Base-by-base conservation (phyloP, 1,140 invertebrate genomes). In the Drosophila parvula region DNA sequence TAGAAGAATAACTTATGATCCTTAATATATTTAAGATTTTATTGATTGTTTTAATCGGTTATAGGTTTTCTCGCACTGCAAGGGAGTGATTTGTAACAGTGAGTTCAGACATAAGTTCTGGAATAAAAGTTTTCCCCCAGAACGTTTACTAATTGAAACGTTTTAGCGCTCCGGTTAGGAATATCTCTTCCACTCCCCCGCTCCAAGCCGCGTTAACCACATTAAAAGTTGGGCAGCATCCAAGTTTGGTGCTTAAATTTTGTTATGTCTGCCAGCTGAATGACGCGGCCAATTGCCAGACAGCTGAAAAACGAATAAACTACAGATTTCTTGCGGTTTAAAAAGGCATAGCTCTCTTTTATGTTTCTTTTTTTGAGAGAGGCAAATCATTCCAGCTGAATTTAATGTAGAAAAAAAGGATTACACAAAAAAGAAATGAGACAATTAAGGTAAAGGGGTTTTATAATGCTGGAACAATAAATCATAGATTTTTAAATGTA, bases 221-320 rank as follows among this genome's bases (percentile, higher is more conserved):
- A 88, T 86, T 86, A 83, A 88, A 86, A 88, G 51, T 88, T 86
- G 71, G 76, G 51, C 79, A 74, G 70, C 74, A 69, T 45, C 50
- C 57, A 79, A 88, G 67, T 73, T 88, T 67, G 48, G 44, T 75
- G 64, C 79, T 86, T 79, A 79, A 83, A 79, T 81, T 86, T 77
- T 76, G 69, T 86, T 81, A 65, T 73, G 79, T 88, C 71, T 70
- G 58, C 57, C 68, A 69, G 28, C 58, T 53, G 47, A 30, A 59
- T 60, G 74, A 55, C 71, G 70, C 60, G 32, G 60, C 38, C 58
- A 69, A 45, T 45, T 34, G 48, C 34, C 14, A 40, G 34, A 56
- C 63, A 57, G 63, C 50, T 43, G 36, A n/a, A 34, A 67, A 53
- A 12, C 47, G n/a, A 67, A 53, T 69, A 69, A 69, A 55, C 45